Base-by-base conservation (phyloP, 2,797 vertebrate species). In the Acipenser ruthenus region DNA sequence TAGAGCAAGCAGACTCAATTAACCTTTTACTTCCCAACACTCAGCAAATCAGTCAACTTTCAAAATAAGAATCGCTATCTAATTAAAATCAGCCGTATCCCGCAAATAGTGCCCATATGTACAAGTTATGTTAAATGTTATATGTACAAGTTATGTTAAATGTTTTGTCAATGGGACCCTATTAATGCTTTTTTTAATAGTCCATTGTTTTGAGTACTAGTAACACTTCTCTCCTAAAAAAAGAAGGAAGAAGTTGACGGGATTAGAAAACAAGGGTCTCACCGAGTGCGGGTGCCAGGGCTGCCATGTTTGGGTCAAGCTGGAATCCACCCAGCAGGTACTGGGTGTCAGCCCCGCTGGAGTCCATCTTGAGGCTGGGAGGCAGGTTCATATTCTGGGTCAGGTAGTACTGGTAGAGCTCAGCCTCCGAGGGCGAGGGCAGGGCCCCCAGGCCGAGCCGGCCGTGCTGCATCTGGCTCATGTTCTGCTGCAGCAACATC, bases 371-470 rank as follows among this genome's bases (percentile, higher is more conserved):
- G 69, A 92, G 87, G 79, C 96, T 74, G 73, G 88, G 92, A 72
- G 95, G 95, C 68, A 98, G 92, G 87, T 85, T 93, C 93, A 97
- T 93, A 80, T 97, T 99, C 87, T 99, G 97, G 0, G 94, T 92
- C 89, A 99, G 89, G 90, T 99, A 99, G 90, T 97, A 99, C 72
- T 99, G 96, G 84, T 98, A 99, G 12, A 99, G 94, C 88, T 99
- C 97, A 0, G 97, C 94, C 85, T 99, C 97, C 0, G 96, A 94
- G 0, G 96, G 94, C 0, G 96, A 91, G 0, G 95, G 93, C 83
- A 99, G 91, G 77, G 93, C 89, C 72, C 95, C 91, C 6, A 98
- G 87, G 70, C 94, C 93, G 70, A 99, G 86, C 70, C 94, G 89
- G 67, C 84, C 91, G 68, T 98, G 96, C 67, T 98, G 97, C 75